Evolutionary conservation across 2,888 invertebrate genomes (phyloP).

Genomic region (Drosophila merina): DNA sequence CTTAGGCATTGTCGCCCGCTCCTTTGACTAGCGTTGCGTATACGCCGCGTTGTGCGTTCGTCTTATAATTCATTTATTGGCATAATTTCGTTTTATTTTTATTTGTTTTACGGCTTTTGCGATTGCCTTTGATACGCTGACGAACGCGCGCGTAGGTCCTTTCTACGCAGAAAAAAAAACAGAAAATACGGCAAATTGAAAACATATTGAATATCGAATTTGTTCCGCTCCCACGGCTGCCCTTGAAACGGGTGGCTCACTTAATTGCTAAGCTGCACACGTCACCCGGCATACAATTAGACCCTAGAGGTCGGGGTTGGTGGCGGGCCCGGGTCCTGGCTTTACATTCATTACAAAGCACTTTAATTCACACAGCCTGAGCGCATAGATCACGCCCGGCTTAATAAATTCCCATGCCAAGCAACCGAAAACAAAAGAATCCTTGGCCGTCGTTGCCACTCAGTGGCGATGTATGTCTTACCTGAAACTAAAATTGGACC

Average conservation of each 20-base stretch:
- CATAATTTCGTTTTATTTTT: conserved; percentile 78
- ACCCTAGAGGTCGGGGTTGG: not conserved
- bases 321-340: conserved; percentile 7
- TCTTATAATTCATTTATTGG: conserved; percentile 80
- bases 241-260: conserved; percentile 33
- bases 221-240: conserved; percentile 14
- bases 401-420: conserved; percentile 68
- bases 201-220: conserved; percentile 74
- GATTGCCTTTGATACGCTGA: conserved; percentile 60
- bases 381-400: conserved; percentile 67
- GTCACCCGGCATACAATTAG: conserved; percentile 55
- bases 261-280: conserved; percentile 62
- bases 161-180: conserved; percentile 2
- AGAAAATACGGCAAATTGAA: conserved; percentile 63
- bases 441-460: conserved; percentile 48
- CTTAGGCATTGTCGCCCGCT: conserved; percentile 55
- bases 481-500: conserved; percentile 46
- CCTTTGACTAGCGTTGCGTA: conserved; percentile 62
- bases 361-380: conserved; percentile 58
- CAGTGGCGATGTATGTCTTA: conserved; percentile 54
- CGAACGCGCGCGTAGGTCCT: conserved; percentile 9
- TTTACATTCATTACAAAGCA: conserved; percentile 71
- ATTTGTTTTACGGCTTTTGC: conserved; percentile 65
- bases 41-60: conserved; percentile 55
- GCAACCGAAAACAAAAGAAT: conserved; percentile 45